Conservation (phyloP, 2,888 invertebrate species). For the Heliothis peltigera region DNA sequence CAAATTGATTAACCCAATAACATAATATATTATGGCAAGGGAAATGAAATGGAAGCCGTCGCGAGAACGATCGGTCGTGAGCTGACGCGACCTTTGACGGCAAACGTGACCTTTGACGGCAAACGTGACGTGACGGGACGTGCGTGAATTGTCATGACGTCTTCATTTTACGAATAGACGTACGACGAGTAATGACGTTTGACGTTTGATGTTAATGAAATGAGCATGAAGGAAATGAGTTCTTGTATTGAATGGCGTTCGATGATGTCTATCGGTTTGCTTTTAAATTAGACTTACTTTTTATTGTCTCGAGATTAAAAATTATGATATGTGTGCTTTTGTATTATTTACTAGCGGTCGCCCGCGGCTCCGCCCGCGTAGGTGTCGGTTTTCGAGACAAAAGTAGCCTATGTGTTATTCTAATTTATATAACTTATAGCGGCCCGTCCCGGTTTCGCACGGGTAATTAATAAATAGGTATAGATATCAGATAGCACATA, state of each 20-base stretch:
- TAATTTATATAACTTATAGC: no score
- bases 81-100: slow-evolving; percentile 4
- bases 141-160: slow-evolving; percentile 10
- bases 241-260: not conserved
- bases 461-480: no score
- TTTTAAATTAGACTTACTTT: no score
- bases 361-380: no score
- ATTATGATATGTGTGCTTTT: no score
- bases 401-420: no score
- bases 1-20: slow-evolving; percentile 40
- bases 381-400: no score
- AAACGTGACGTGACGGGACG: slow-evolving; percentile 18
- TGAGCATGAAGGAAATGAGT: not conserved
- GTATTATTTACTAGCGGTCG: no score
- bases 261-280: no score
- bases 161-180: not conserved
- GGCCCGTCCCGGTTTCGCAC: no score
- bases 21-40: slow-evolving; percentile 10
- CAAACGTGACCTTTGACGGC: not conserved
- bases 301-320: no score
- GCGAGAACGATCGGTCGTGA: slow-evolving; percentile 1
- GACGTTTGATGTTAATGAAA: not conserved
- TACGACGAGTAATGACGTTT: not conserved
- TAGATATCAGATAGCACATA: no score
- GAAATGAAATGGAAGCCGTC: slow-evolving; percentile 26